Evolutionary conservation across 2,888 invertebrate genomes (phyloP), one percentile per base, ranked within the genome.

Genomic region (Mystacides longicornis): DNA sequence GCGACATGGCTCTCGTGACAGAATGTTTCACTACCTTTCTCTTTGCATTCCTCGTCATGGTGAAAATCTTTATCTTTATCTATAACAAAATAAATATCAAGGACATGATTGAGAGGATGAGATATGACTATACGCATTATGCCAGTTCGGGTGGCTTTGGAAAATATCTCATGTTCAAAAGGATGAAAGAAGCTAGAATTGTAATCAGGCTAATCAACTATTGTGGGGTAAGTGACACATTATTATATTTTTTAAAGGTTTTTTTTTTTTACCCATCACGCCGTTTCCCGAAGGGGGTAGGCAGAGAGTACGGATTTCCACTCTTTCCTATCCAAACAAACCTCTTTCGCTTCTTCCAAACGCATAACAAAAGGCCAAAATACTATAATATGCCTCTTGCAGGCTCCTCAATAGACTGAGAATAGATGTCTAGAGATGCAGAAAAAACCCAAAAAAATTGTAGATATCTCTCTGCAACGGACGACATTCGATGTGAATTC

Each of bases 11-110:
- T n/a, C 51, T 50, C 19, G 27, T 33, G 4, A 57, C 49, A 1
- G 57, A 59, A 48, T 54, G 54, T 14, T 49, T 59, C 46, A 55
- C 57, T 14, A 57, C 57, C 3, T 27, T 31, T 2, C 23, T 55
- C 7, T 21, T 56, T 16, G 57, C 33, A 2, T 11, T 23, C 5
- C 53, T 31, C 11, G 0, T 57, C 33, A 19, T 43, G 20, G 23
- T 45, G 3, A 56, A 58, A 47, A 19, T 47, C 2, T 11, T 42
- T 5, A 18, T 53, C 18, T 33, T 37, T 16, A 11, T n/a, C 1
- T 20, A 22, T 14, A 51, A 43, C 46, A 23, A 49, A 33, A 23
- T 52, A 4, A 23, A 19, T 7, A 19, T 23, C 7, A 22, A 51
- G 18, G 16, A 52, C 3, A 16, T 37, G 14, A 37, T 47, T 18